Evolutionary conservation across 2,888 invertebrate genomes (phyloP).

Genomic region (Caenorhabditis wallacei): DNA sequence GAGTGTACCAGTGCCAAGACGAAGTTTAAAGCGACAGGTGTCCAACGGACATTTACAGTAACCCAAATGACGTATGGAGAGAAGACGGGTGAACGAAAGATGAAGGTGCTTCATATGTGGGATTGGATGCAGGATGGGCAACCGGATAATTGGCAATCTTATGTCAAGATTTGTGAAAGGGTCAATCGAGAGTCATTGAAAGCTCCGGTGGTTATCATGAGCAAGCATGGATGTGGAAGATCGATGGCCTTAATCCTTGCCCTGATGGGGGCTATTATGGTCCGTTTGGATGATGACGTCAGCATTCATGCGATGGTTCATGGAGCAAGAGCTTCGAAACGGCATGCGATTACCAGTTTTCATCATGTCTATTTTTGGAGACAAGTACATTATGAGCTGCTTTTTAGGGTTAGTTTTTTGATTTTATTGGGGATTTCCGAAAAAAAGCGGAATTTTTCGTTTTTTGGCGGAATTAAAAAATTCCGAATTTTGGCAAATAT

Average conservation of each 20-base stretch:
- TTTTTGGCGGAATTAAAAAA: neutral
- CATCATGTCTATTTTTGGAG: constrained; percentile 40
- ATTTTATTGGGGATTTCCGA: too few relatives aligned
- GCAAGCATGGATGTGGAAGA: constrained; percentile 30
- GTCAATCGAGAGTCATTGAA: neutral
- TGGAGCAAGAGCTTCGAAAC: constrained; percentile 21
- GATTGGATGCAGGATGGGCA: constrained; percentile 21
- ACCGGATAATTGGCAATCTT: constrained; percentile 10
- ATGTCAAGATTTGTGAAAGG: constrained; percentile 9
- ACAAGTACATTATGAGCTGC: constrained; percentile 28
- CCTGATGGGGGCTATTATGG: constrained; percentile 23
- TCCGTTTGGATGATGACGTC: constrained; percentile 31
- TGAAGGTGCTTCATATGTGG: constrained; percentile 22
- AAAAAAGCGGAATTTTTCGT: too few relatives aligned
- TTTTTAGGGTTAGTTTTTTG: constrained; percentile 30
- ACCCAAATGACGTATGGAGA: neutral
- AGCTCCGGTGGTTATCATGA: constrained; percentile 23
- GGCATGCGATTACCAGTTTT: neutral
- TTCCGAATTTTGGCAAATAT: too few relatives aligned
- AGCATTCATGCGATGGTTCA: constrained; percentile 34
- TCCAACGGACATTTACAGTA: constrained; percentile 12
- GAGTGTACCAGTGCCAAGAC: neutral
- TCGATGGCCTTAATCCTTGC: constrained; percentile 22
- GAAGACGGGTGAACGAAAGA: neutral
- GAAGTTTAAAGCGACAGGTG: neutral